Evolutionary conservation across 2,113 vertebrate genomes (phyloP), one percentile per base, ranked within the genome.

Genomic region (Marmota monax): DNA sequence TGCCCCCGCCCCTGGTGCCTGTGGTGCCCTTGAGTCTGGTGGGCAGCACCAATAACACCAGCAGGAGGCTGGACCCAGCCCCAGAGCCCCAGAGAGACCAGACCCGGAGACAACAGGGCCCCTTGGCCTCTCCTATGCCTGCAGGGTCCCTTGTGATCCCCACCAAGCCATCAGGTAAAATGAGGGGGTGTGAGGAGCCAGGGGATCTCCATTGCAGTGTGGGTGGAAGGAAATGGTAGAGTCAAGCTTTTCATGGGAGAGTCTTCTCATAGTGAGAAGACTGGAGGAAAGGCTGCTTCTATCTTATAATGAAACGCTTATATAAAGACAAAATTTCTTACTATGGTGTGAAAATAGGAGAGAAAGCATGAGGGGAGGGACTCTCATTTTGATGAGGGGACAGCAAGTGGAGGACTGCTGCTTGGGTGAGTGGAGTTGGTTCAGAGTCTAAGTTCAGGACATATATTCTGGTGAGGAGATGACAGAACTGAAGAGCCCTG

Each of bases 11-110:
- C 74, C 96, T 84, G 96, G 97, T 97, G 80, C 94, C 58, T 53
- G 88, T 94, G 73, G 90, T 97, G 96, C 96, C 98, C 0, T 92
- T 98, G 98, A 97, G 97, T 93, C 97, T 99, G 94, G 97, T 98
- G 96, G 83, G 98, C 96, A 53, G 86, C 82, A 87, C 97, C 72
- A 92, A 96, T 80, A 96, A 97, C 84, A 78, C 61, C 32, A 65
- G 95, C 73, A 76, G 92, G 78, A 96, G 32, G 65, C 61, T 74
- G 34, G 65, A 89, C 67, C 98, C 97, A 23, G 98, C 73, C 53
- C 98, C 97, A 34, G 98, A 99, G 72, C 97, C 99, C 97, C 99
- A 98, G 98, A 98, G 98, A 96, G 99, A 99, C 96, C 99, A 99
- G 97, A 98, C 97, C 1, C n/a, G 17, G 56, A 97, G 96, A 72